Evolutionary conservation across 2,888 invertebrate species (phyloP).

Genomic region (Andrena haemorrhoa): DNA sequence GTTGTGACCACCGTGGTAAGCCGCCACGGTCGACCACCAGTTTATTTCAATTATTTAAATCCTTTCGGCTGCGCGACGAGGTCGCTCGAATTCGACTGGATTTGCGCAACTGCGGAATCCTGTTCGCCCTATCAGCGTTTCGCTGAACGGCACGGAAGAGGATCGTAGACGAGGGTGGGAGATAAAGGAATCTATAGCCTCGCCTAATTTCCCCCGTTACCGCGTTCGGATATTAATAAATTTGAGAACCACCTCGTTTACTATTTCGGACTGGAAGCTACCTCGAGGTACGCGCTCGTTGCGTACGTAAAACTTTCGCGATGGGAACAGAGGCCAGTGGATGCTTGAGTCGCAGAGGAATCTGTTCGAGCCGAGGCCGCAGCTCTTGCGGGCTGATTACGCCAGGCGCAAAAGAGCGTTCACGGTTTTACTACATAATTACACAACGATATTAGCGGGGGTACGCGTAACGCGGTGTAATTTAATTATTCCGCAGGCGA

Average conservation of each 20-base stretch:
- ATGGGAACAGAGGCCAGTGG: neutral
- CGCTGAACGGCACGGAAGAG: constrained; percentile 5
- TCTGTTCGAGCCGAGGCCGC: neutral
- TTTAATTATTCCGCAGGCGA: constrained; percentile 40
- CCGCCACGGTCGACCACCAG: constrained; percentile 47
- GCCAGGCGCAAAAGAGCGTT: constrained; percentile 2
- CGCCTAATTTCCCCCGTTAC: neutral
- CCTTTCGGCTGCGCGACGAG: constrained; percentile 37
- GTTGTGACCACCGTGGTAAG: constrained; percentile 16
- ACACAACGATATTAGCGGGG: constrained; percentile 11
- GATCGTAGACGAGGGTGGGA: no score
- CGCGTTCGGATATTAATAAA: neutral
- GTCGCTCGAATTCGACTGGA: constrained; percentile 71
- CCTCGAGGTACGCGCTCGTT: neutral
- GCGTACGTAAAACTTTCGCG: neutral
- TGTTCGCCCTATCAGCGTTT: constrained; percentile 64
- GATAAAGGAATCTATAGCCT: no score
- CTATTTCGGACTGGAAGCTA: neutral
- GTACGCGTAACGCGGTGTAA: constrained; percentile 19
- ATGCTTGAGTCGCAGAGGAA: neutral
- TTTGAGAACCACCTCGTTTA: neutral
- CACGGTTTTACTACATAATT: constrained; percentile 18
- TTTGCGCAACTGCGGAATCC: constrained; percentile 64
- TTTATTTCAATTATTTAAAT: constrained; percentile 78
- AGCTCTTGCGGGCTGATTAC: neutral